phyloP scores from a whole-genome alignment of 2,888 invertebrate genomes.

The Galeruca laticollis region DNA sequence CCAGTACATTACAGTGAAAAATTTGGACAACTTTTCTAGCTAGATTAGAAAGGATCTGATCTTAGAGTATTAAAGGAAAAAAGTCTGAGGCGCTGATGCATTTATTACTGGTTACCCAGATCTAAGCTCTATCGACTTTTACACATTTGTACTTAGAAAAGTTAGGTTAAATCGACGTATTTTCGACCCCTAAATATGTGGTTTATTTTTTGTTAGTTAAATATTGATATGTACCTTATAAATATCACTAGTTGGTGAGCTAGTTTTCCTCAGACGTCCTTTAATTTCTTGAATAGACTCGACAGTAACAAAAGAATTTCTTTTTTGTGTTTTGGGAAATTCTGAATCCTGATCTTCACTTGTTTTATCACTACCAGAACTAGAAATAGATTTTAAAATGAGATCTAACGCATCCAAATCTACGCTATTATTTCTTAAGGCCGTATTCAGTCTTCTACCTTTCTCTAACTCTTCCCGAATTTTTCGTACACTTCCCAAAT shows the following conservation, averaged over 20 bases:
- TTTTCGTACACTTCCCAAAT: constrained; percentile 69
- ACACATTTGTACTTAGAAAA: too few relatives aligned
- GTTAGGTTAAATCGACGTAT: too few relatives aligned
- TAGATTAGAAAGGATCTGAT: too few relatives aligned
- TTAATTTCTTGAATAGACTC: constrained; percentile 73
- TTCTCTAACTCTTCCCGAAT: constrained; percentile 71
- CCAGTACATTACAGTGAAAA: too few relatives aligned
- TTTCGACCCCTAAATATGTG: too few relatives aligned
- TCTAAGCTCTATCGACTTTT: too few relatives aligned
- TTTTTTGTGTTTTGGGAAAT: constrained; percentile 57
- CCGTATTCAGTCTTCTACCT: constrained; percentile 69
- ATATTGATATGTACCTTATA: constrained; percentile 46
- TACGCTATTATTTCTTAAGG: constrained; percentile 69
- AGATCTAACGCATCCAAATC: constrained; percentile 70
- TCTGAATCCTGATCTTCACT: constrained; percentile 53
- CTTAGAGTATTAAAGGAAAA: too few relatives aligned
- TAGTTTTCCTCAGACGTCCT: constrained; percentile 70
- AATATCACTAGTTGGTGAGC: constrained; percentile 65
- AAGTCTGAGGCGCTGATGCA: too few relatives aligned
- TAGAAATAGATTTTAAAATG: constrained; percentile 66
- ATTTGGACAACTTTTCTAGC: too few relatives aligned
- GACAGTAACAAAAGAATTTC: constrained; percentile 71
- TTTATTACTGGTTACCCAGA: too few relatives aligned
- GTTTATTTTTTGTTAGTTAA: constrained; percentile 1
- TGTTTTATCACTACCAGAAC: constrained; percentile 54